Evolutionary conservation across 2,888 invertebrate genomes (phyloP).

Genomic region (Bombylius discolor): DNA sequence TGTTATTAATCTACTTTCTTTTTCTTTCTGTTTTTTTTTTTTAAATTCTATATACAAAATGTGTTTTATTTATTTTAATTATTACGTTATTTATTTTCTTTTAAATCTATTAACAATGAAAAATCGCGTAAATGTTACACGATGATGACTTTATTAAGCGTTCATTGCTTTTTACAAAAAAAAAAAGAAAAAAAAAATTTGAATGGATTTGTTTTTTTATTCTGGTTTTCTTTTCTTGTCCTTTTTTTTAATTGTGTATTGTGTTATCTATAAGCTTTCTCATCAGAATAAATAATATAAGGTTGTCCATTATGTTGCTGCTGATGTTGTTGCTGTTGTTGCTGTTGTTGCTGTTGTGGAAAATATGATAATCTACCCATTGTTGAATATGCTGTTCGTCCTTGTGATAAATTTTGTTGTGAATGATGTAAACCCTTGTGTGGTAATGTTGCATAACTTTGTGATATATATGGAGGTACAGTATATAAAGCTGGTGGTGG

Average conservation of each 20-base stretch:
- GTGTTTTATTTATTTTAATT: too few relatives aligned
- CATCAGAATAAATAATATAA: slow-evolving; percentile 36
- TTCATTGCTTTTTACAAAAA: slow-evolving; percentile 1
- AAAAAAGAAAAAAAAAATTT: too few relatives aligned
- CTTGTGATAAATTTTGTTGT: slow-evolving; percentile 29
- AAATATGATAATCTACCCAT: slow-evolving; percentile 49
- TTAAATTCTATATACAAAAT: too few relatives aligned
- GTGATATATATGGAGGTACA: slow-evolving; percentile 48
- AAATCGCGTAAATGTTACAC: slow-evolving; percentile 29
- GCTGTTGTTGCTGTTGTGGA: slow-evolving; percentile 33
- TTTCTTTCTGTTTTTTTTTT: too few relatives aligned
- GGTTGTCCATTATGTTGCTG: slow-evolving; percentile 26
- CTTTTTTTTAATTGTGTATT: not conserved
- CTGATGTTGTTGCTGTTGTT: slow-evolving; percentile 25
- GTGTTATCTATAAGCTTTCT: slow-evolving; percentile 35
- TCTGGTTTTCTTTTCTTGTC: too few relatives aligned
- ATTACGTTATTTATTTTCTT: too few relatives aligned
- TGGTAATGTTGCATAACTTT: slow-evolving; percentile 49
- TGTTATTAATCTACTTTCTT: too few relatives aligned
- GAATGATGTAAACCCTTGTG: slow-evolving; percentile 44
- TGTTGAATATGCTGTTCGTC: slow-evolving; percentile 45
- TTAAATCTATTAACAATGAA: slow-evolving; percentile 1
- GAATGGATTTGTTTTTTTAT: too few relatives aligned
- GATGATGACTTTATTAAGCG: slow-evolving; percentile 9
- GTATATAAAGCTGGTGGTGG: slow-evolving; percentile 41